Base-by-base conservation (phyloP, 2,113 vertebrate genomes). In the Fukomys damarensis region DNA sequence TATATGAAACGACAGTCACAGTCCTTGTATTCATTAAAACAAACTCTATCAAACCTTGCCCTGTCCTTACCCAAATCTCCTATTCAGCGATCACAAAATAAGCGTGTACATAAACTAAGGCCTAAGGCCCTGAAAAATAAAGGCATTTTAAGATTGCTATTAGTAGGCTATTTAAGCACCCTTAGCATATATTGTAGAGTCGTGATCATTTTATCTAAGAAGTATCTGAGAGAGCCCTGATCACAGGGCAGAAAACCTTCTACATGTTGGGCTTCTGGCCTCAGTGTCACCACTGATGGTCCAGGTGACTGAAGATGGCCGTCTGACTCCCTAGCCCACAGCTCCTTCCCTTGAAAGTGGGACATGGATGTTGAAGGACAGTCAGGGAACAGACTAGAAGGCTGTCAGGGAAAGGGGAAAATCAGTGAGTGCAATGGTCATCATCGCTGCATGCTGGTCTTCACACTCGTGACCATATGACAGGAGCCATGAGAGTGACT, bases 11-110 rank as follows among this genome's bases (percentile, higher is more conserved):
- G 26, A 38, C 49, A 38, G 35, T 35, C 35, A 22, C 3, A 6
- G 54, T 30, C 70, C 3, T 52, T 10, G 35, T 7, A 8, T 22
- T 65, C 3, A 63, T 30, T 30, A 65, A 46, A 49, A 77, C 43
- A 49, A 49, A 43, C 74, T 65, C 65, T 35, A 24, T 26, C 83
- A 35, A n/a, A n/a, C 19, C 6, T 17, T 52, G 70, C 17, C 59
- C 43, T 30, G 70, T 4, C 59, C 56, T 46, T 28, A 3, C 86
- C 41, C 32, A 24, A 28, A n/a, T 14, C 26, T 43, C 41, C 72
- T 43, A 17, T 41, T 72, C 49, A 2, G 0, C 49, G n/a, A 63
- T 43, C 30, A 11, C 0, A 14, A 20, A 19, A 24, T 20, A 28
- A 79, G 76, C 14, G 19, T 17, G n/a, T 14, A 66, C 26, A 16